phyloP scores from a whole-genome alignment of 2,113 vertebrate species.

The Saccopteryx bilineata region DNA sequence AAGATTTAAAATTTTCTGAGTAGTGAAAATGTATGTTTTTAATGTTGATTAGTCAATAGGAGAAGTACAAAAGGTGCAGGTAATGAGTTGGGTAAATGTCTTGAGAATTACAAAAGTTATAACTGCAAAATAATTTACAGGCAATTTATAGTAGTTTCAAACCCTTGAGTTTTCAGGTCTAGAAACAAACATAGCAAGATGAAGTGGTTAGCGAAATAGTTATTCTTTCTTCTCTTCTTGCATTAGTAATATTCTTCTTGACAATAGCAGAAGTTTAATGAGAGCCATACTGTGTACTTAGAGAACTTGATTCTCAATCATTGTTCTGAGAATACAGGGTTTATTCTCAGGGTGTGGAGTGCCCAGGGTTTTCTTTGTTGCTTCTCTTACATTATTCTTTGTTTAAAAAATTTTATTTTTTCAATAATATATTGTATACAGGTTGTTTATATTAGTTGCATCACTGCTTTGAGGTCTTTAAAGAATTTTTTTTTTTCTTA shows the following conservation, averaged over 20 bases:
- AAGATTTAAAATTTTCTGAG: not conserved
- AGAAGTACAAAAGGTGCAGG: not conserved
- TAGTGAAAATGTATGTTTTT: not conserved
- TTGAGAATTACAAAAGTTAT: constrained; percentile 2
- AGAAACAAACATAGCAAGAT: not conserved
- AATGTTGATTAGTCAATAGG: not conserved
- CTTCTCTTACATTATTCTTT: not conserved
- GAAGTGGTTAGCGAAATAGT: not conserved
- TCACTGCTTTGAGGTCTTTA: not conserved
- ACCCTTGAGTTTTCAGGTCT: not conserved
- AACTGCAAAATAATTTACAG: not conserved
- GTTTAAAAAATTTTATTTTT: not conserved
- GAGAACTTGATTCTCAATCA: not conserved
- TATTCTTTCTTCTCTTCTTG: not conserved
- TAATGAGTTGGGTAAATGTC: not conserved
- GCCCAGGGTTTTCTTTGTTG: not conserved
- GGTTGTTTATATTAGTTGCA: not conserved
- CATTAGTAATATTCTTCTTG: not conserved
- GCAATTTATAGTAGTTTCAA: not conserved
- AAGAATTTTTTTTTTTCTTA: constrained; percentile 30
- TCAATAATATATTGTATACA: not conserved
- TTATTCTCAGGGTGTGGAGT: not conserved
- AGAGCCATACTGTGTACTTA: not conserved
- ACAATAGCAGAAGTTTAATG: not conserved
- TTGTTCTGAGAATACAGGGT: not conserved